Percentiles rank a stretch among this genome's conserved stretches.
phyloP scores from a whole-genome alignment of 2,797 vertebrate genomes.

The Streptopelia turtur region DNA sequence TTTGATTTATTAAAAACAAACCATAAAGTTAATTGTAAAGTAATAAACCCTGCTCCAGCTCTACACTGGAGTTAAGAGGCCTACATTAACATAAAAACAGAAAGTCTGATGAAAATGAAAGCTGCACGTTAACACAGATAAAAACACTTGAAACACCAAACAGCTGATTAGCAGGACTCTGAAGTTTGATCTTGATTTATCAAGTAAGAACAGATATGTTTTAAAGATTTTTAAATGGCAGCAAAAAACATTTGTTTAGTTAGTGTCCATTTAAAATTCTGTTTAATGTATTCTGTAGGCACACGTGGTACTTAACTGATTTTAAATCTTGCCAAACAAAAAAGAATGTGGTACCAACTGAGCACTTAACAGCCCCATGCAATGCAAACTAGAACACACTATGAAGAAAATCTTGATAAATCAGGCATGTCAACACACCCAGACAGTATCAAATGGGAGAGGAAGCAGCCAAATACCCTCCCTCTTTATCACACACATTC shows the following conservation, averaged over 20 bases:
- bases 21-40: background rate
- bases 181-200: background rate
- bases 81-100: background rate
- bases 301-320: background rate
- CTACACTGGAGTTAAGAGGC: background rate
- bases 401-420: constrained; percentile 34
- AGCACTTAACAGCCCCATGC: background rate
- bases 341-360: background rate
- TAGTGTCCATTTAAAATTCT: background rate
- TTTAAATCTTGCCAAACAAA: background rate
- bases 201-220: background rate
- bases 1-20: background rate
- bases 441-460: background rate
- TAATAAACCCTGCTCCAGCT: background rate
- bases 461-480: constrained; percentile 15
- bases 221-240: background rate
- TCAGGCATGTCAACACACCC: constrained; percentile 22
- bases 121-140: background rate
- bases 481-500: background rate
- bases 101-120: background rate
- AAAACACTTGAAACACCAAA: background rate
- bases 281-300: background rate
- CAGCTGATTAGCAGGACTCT: background rate
- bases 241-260: background rate
- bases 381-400: background rate